These are phyloP conservation scores for Perizoma flavofasciatum DNA, from an alignment of 2,888 invertebrate species.

Conservation along the genomic window DNA sequence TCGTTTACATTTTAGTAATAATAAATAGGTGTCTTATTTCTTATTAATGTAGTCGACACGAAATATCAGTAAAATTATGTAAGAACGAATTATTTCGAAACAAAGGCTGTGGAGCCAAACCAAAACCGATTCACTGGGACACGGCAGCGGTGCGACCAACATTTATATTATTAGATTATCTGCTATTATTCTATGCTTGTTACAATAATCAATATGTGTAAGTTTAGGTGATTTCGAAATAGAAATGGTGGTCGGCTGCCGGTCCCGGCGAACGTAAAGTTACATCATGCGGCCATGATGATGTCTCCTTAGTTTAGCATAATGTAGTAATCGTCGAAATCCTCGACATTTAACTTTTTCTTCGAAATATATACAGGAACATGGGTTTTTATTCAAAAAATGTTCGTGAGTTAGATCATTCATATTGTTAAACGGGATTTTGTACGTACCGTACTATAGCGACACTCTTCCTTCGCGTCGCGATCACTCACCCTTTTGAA, in stretches of 20 bases:
- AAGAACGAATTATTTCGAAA: conserved; percentile 64
- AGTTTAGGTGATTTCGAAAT: conserved; percentile 21
- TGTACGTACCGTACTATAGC: too few species aligned
- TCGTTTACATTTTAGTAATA: conserved; percentile 45
- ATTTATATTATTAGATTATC: conserved; percentile 24
- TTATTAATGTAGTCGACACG: conserved; percentile 48
- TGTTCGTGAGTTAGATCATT: too few species aligned
- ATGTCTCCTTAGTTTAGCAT: conserved; percentile 70
- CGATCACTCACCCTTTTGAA: too few species aligned
- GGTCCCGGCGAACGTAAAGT: conserved; percentile 62
- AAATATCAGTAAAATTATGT: conserved; percentile 60
- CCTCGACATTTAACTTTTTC: conserved; percentile 37
- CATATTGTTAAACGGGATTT: too few species aligned
- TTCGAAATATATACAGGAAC: conserved; percentile 8
- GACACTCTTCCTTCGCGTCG: too few species aligned
- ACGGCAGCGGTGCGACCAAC: conserved; percentile 43
- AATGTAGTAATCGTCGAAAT: conserved; percentile 61
- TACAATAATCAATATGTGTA: conserved; percentile 27
- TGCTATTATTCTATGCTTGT: conserved; percentile 31
- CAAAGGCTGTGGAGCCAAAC: conserved; percentile 75
- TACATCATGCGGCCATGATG: conserved; percentile 83
- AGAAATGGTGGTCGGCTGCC: conserved; percentile 44
- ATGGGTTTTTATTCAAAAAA: too few species aligned
- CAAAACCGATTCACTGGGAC: conserved; percentile 63
- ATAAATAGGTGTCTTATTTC: conserved; percentile 43